phyloP scores from a whole-genome alignment of 2,797 vertebrate species.

The Tokudaia tokunoshimensis region DNA sequence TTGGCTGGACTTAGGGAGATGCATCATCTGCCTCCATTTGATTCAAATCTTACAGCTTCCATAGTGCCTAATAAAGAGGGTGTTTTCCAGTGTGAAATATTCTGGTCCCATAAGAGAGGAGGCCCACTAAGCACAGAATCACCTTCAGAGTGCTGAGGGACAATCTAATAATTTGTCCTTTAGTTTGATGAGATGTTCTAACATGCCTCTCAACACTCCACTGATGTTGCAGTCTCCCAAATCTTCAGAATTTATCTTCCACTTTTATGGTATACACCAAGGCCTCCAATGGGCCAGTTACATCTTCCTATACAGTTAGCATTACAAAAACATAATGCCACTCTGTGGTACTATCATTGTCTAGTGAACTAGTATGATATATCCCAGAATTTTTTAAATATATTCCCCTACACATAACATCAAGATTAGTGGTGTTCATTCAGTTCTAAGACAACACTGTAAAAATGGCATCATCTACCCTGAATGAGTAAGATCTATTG shows the following conservation, averaged over 20 bases:
- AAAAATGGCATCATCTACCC: not conserved
- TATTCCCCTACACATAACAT: not conserved
- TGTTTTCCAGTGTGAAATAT: not conserved
- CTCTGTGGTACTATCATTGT: not conserved
- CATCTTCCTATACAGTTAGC: not conserved
- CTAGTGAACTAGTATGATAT: not conserved
- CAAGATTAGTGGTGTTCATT: not conserved
- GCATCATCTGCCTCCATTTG: not conserved
- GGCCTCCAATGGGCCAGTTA: not conserved
- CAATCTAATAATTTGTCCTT: not conserved
- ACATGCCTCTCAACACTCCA: not conserved
- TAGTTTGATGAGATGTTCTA: not conserved
- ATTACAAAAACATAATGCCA: not conserved
- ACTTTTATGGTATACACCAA: not conserved
- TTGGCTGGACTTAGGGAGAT: not conserved
- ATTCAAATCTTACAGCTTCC: not conserved
- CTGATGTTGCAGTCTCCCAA: not conserved
- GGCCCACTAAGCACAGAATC: not conserved
- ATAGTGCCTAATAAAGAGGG: not conserved
- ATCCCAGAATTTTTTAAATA: not conserved
- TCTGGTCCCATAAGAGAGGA: not conserved
- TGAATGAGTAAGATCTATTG: not conserved
- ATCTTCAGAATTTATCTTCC: not conserved
- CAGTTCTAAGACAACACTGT: not conserved
- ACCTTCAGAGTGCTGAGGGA: not conserved